Evolutionary conservation across 2,113 vertebrate genomes (phyloP).

Genomic region (Tachycineta bicolor): DNA sequence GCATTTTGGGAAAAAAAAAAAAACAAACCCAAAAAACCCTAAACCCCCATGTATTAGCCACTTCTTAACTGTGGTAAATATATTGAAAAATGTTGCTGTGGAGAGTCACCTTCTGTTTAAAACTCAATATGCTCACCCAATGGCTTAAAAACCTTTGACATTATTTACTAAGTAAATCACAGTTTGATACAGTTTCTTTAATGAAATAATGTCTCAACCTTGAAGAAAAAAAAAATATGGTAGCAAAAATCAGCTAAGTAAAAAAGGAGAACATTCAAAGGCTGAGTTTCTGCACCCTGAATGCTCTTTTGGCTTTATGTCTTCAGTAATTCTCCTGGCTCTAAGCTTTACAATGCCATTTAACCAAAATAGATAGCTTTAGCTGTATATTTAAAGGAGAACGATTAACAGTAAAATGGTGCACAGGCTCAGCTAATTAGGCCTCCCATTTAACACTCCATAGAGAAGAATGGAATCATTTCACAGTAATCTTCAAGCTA

Average conservation of each 20-base stretch:
- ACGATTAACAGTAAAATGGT: not conserved
- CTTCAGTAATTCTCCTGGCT: not conserved
- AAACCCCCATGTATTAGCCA: rapidly evolving
- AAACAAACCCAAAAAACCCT: not conserved
- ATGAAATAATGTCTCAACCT: not conserved
- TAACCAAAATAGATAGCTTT: not conserved
- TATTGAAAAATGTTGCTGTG: not conserved
- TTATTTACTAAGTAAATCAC: not conserved
- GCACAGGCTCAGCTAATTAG: not conserved
- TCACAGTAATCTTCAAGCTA: not conserved
- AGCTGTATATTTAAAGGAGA: not conserved
- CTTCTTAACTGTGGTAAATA: not conserved
- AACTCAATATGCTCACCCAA: not conserved
- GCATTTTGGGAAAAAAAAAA: not conserved
- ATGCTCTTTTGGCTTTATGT: not conserved
- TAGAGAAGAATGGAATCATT: not conserved
- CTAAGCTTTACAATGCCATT: not conserved
- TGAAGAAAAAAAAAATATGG: not conserved
- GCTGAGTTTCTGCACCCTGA: not conserved
- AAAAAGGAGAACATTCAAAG: not conserved
- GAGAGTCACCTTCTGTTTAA: not conserved
- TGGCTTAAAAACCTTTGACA: not conserved
- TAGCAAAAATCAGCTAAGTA: not conserved
- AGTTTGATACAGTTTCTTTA: not conserved
- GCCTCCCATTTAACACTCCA: not conserved